Percentiles rank a stretch among this genome's conserved stretches.
Evolutionary conservation across 2,888 invertebrate species (phyloP).

Genomic region (Philopedon plagiatum): DNA sequence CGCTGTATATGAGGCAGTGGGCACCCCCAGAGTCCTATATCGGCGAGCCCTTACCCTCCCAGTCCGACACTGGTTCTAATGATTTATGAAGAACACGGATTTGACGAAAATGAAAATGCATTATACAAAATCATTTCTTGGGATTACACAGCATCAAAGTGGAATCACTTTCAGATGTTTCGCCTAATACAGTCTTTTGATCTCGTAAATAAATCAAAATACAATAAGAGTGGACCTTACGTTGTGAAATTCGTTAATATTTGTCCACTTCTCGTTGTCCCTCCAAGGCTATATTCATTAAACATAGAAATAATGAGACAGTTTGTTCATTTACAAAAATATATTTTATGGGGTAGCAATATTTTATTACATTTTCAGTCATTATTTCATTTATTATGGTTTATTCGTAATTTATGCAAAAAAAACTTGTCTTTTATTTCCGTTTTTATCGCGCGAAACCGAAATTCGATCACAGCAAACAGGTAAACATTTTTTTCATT

Average conservation of each 20-base stretch:
- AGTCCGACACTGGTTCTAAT: no score
- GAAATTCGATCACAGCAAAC: slow-evolving; percentile 15
- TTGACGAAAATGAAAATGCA: no score
- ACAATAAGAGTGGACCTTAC: no score
- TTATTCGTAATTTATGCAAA: slow-evolving; percentile 5
- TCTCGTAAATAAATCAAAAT: no score
- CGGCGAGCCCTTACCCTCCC: no score
- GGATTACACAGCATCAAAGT: no score
- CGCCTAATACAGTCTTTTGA: no score
- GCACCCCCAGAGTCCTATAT: no score
- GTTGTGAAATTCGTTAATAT: neutral
- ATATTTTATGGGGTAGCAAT: neutral
- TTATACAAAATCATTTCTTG: no score
- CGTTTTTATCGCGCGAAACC: slow-evolving; percentile 8
- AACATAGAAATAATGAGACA: neutral
- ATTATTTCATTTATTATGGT: neutral
- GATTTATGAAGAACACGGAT: no score
- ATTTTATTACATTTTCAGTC: neutral
- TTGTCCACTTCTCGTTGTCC: neutral
- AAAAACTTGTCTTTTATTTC: slow-evolving; percentile 8
- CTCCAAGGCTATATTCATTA: neutral
- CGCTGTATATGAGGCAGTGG: no score
- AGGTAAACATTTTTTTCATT: neutral
- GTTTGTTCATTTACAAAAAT: neutral
- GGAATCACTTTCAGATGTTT: no score